A percentile compares a stretch with the other conserved stretches of the same genome.
phyloP scores from a whole-genome alignment of 2,888 invertebrate species.

The Aplocera efformata region DNA sequence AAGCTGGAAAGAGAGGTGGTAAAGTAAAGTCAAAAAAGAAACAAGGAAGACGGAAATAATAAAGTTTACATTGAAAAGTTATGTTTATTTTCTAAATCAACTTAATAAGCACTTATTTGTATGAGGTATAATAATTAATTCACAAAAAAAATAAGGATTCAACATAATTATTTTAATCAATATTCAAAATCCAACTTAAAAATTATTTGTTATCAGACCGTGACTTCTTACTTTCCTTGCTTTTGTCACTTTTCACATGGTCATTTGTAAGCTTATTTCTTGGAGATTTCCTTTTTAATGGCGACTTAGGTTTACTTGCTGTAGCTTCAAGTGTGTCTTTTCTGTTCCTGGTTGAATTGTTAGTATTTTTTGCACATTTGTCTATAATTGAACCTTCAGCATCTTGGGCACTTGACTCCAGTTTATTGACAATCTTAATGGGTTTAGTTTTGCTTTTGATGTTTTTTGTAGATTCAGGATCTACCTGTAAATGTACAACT shows the following conservation, averaged over 20 bases:
- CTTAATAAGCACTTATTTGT: constrained; percentile 10
- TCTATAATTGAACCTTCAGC: constrained; percentile 19
- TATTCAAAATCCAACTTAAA: constrained; percentile 4
- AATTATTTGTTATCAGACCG: constrained; percentile 17
- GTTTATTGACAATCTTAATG: constrained; percentile 18
- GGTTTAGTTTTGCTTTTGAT: constrained; percentile 23
- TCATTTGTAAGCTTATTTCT: constrained; percentile 25
- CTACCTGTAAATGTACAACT: no score
- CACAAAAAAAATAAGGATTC: constrained; percentile 6
- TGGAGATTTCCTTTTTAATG: constrained; percentile 36
- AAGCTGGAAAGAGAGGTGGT: constrained; percentile 34
- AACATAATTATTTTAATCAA: constrained; percentile 6
- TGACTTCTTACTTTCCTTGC: constrained; percentile 27
- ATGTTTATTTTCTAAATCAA: constrained; percentile 2
- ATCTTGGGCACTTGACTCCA: constrained; percentile 7
- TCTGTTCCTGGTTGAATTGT: constrained; percentile 12
- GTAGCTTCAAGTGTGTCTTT: constrained; percentile 11
- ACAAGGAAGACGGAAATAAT: constrained; percentile 60
- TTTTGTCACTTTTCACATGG: constrained; percentile 12
- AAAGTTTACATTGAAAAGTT: constrained; percentile 22
- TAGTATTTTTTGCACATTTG: constrained; percentile 25
- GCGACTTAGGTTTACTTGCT: constrained; percentile 26
- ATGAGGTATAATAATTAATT: constrained; percentile 14
- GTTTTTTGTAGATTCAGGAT: no score
- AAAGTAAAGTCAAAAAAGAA: constrained; percentile 68